A percentile compares a stretch with the other conserved stretches of the same genome.
Evolutionary conservation across 2,888 invertebrate genomes (phyloP).

Genomic region (Asteroscopus sphinx): DNA sequence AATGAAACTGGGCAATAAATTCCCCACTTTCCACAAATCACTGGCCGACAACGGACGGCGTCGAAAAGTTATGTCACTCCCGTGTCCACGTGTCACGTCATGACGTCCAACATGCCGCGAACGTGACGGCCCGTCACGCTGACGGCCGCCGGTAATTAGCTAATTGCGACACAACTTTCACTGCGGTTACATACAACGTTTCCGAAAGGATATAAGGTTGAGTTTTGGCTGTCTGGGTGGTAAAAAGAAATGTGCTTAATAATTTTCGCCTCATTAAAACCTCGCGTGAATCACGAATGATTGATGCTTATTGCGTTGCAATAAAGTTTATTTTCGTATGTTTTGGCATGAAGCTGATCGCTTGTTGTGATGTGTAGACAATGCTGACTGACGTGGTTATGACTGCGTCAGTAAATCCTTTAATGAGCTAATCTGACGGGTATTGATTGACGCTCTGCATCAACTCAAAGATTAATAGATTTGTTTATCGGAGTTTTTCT

Average conservation of each 20-base stretch:
- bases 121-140: constrained; percentile 59
- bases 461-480: constrained; percentile 52
- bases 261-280: constrained; percentile 72
- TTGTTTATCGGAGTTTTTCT: constrained; percentile 44
- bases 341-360: constrained; percentile 57
- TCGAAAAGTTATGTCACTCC: constrained; percentile 80
- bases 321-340: constrained; percentile 61
- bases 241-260: constrained; percentile 45
- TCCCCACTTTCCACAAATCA: constrained; percentile 61
- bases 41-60: constrained; percentile 71
- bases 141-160: constrained; percentile 75
- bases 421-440: constrained; percentile 76
- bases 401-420: constrained; percentile 67
- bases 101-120: constrained; percentile 48
- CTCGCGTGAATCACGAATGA: constrained; percentile 59
- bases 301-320: constrained; percentile 58
- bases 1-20: constrained; percentile 43
- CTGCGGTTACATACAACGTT: constrained; percentile 26
- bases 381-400: constrained; percentile 65
- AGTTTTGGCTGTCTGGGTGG: background rate
- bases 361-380: constrained; percentile 61
- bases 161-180: constrained; percentile 72
- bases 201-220: constrained; percentile 9
- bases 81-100: constrained; percentile 67
- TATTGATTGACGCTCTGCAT: constrained; percentile 68